Evolutionary conservation across 2,113 vertebrate genomes (phyloP), one percentile per base, ranked within the genome.

Genomic region (Verasper variegatus): DNA sequence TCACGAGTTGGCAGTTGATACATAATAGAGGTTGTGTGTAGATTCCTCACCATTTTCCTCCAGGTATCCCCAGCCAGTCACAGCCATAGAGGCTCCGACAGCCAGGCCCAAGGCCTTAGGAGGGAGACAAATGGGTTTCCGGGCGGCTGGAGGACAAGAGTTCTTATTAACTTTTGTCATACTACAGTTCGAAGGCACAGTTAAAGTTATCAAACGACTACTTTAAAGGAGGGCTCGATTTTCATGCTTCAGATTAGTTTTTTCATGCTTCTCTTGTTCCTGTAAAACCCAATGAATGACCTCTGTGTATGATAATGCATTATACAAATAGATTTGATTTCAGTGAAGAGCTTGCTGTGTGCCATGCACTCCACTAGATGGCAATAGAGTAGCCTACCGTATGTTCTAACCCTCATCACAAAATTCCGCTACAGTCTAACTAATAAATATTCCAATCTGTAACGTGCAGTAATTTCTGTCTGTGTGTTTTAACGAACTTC

Each of bases 1-100:
- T 68, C 8, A 60, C 5, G 40, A 18, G 12, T 17, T 76, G 12
- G 8, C 6, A 15, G 21, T 15, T 56, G 9, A 26, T 57, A 3
- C 27, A 60, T 21, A 5, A 26, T 12, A 3, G 40, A 47, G 21
- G 20, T 20, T 18, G 35, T 10, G 20, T 74, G 2, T 7, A 2
- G 0, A 21, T 64, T 78, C 37, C 70, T 9, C 4, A 87, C 92
- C 93, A 1, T 94, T 84, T 87, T 95, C 93, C 26, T 92, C 47
- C 0, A 88, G 94, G 88, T 95, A 93, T 11, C 97, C 97, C 97
- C 97, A 99, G 64, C 97, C 97, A 0, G 93, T 95, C 76, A 98
- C 93, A 87, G 86, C 85, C 86, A 97, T 71, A 0, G 71, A 0
- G 0, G 89, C 76, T 27, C 58, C 81, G 0, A 80, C 74, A 40